These are phyloP conservation scores for Nomia melanderi DNA, from an alignment of 1,140 invertebrate genomes.

Conservation along the genomic window DNA sequence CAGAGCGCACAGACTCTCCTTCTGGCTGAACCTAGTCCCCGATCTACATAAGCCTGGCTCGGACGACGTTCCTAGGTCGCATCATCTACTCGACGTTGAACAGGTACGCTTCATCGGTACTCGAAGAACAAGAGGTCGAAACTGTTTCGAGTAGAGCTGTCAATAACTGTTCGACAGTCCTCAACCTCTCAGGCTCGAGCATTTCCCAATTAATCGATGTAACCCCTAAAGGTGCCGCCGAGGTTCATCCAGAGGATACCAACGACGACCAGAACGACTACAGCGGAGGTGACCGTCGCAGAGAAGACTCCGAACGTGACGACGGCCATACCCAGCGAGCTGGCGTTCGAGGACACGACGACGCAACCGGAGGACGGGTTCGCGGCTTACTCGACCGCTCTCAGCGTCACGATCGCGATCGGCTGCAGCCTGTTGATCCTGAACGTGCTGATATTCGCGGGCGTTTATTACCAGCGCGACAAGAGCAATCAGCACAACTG, in stretches of 20 bases:
- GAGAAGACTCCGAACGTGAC: constrained; percentile 67
- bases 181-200: too few species aligned
- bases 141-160: neutral
- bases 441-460: constrained; percentile 95
- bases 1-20: constrained; percentile 94
- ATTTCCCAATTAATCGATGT: neutral
- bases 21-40: constrained; percentile 97
- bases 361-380: constrained; percentile 90
- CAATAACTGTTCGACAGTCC: neutral
- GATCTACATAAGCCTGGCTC: constrained; percentile 95
- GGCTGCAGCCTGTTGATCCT: constrained; percentile 94
- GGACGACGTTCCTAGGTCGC: constrained; percentile 91
- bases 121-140: neutral
- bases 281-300: constrained; percentile 66
- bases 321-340: constrained; percentile 71
- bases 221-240: constrained; percentile 72
- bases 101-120: constrained; percentile 69
- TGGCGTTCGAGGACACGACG: constrained; percentile 76
- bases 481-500: constrained; percentile 84
- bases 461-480: constrained; percentile 95
- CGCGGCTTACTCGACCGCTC: constrained; percentile 92
- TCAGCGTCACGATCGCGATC: constrained; percentile 96
- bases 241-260: constrained; percentile 77
- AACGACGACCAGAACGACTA: constrained; percentile 71
- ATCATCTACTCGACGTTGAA: constrained; percentile 92